These are phyloP conservation scores for Micropoecilia bifurca DNA, from an alignment of 2,797 vertebrate genomes.

Conservation along the genomic window DNA sequence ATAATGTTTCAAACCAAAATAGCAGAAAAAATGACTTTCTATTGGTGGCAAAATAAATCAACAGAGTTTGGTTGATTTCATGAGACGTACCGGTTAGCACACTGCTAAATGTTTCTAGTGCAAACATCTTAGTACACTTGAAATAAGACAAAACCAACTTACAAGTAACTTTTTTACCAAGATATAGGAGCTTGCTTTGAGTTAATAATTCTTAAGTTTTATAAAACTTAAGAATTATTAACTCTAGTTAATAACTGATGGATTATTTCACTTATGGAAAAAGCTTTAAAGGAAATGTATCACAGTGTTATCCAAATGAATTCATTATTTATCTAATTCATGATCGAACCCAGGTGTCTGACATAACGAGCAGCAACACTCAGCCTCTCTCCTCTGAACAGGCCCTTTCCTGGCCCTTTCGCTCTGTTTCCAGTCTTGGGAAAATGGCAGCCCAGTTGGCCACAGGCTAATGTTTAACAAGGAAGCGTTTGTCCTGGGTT, in stretches of 20 bases:
- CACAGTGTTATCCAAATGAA: not conserved
- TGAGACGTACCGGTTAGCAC: not conserved
- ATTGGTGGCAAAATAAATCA: not conserved
- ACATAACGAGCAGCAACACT: not conserved
- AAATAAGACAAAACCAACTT: no score
- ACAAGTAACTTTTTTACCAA: no score
- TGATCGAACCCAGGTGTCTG: not conserved
- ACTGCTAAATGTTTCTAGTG: no score
- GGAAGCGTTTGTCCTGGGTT: slow-evolving; percentile 75
- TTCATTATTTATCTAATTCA: not conserved
- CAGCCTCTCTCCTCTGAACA: slow-evolving; percentile 26
- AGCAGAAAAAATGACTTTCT: not conserved
- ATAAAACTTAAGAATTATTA: no score
- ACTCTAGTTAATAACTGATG: no score
- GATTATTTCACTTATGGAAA: no score
- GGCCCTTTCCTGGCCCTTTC: slow-evolving; percentile 35
- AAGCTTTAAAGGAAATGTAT: not conserved
- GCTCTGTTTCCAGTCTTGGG: slow-evolving; percentile 56
- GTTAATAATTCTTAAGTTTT: no score
- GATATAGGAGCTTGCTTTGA: no score
- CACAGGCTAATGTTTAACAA: slow-evolving; percentile 83
- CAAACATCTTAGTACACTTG: no score
- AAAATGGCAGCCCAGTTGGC: slow-evolving; percentile 73
- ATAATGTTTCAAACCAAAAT: not conserved
- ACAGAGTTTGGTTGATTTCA: not conserved